Conservation (phyloP, 2,113 vertebrate genomes). For the Etheostoma cragini region DNA sequence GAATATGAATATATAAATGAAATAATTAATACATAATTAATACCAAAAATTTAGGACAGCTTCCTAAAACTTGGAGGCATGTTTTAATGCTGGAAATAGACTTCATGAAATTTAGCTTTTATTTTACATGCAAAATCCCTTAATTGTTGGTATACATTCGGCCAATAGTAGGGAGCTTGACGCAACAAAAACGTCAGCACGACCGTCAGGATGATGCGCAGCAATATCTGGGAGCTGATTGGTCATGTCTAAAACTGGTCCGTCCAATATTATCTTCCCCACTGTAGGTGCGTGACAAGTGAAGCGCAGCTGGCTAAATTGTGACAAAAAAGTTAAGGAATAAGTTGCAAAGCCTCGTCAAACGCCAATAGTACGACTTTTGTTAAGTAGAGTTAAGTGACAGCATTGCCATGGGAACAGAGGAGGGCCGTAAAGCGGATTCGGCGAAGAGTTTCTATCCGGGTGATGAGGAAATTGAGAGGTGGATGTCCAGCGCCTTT, state of each 20-base stretch:
- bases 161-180: neutral
- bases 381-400: neutral
- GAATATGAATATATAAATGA: no score
- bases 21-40: neutral
- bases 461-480: conserved; percentile 68
- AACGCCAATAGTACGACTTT: fast-evolving
- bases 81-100: no score
- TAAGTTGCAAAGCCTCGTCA: fast-evolving
- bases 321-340: neutral
- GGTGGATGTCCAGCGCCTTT: conserved; percentile 84
- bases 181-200: neutral
- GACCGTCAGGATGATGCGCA: no score
- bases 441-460: conserved; percentile 43
- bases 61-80: no score
- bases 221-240: neutral
- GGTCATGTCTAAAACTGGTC: conserved; percentile 39
- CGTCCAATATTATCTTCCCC: conserved; percentile 74
- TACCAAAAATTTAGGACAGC: no score
- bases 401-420: conserved; percentile 57
- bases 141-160: neutral
- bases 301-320: fast-evolving
- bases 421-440: neutral
- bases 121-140: neutral
- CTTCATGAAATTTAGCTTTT: conserved; percentile 4
- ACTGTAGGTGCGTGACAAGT: fast-evolving